phyloP scores from a whole-genome alignment of 2,797 vertebrate species.

The Sciurus carolinensis region DNA sequence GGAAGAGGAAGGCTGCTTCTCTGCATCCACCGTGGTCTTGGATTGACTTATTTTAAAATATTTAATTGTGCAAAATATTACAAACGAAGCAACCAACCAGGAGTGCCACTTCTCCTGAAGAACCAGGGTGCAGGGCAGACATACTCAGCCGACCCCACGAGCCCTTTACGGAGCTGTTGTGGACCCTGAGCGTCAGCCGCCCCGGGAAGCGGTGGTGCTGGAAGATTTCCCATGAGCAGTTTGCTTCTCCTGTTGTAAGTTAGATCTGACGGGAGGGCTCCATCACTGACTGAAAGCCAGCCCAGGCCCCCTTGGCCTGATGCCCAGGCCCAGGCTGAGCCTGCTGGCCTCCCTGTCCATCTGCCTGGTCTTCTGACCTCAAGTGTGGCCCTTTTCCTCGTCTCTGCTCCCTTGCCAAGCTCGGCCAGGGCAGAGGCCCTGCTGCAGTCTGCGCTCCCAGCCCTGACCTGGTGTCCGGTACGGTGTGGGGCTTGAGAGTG shows the following conservation, averaged over 20 bases:
- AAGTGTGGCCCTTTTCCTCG: too few relatives aligned
- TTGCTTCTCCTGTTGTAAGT: neutral
- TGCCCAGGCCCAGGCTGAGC: rapidly evolving
- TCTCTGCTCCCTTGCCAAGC: rapidly evolving
- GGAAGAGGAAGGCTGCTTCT: too few relatives aligned
- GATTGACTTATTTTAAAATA: neutral
- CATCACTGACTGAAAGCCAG: neutral
- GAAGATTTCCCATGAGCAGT: neutral
- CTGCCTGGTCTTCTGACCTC: neutral
- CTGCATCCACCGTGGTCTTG: neutral
- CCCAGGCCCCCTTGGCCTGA: rapidly evolving
- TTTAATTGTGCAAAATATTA: neutral
- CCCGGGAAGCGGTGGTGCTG: neutral
- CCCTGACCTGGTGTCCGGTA: neutral
- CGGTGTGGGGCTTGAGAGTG: rapidly evolving
- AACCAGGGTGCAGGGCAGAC: neutral
- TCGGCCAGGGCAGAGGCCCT: rapidly evolving
- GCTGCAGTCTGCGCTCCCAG: rapidly evolving
- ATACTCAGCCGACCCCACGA: rapidly evolving
- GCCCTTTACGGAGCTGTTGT: neutral
- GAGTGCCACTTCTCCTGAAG: neutral
- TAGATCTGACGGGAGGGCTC: neutral
- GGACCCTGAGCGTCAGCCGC: too few relatives aligned
- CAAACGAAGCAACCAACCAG: neutral
- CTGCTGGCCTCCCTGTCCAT: rapidly evolving